These are phyloP conservation scores for Knipowitschia caucasica DNA, from an alignment of 2,797 vertebrate genomes.

Conservation along the genomic window DNA sequence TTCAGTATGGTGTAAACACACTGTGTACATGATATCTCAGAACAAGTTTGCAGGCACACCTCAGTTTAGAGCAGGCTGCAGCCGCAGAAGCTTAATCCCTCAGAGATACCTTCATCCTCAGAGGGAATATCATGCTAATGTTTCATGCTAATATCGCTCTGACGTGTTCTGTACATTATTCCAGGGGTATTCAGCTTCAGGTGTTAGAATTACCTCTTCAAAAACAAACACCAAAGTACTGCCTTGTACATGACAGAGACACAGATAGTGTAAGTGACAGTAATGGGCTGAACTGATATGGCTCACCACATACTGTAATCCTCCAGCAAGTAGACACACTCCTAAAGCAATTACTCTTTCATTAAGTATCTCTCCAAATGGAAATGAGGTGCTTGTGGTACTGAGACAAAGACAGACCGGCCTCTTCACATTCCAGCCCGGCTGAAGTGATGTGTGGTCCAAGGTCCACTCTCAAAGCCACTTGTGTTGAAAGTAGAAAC, in stretches of 20 bases:
- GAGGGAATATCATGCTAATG: slow-evolving; percentile 45
- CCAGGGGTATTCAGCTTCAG: slow-evolving; percentile 35
- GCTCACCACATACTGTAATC: slow-evolving; percentile 33
- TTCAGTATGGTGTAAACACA: slow-evolving; percentile 23
- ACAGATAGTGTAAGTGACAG: slow-evolving; percentile 34
- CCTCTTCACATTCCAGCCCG: slow-evolving; percentile 1
- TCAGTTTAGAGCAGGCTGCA: slow-evolving; percentile 31
- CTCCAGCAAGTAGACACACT: slow-evolving; percentile 17
- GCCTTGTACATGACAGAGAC: slow-evolving; percentile 35
- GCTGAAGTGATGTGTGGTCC: not conserved
- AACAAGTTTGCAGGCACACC: slow-evolving; percentile 36
- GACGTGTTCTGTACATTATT: slow-evolving; percentile 33
- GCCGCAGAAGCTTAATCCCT: slow-evolving; percentile 55
- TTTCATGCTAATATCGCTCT: slow-evolving; percentile 45
- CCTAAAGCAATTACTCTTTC: slow-evolving; percentile 54
- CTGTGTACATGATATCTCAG: slow-evolving; percentile 28
- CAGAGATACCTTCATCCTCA: slow-evolving; percentile 45
- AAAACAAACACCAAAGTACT: slow-evolving; percentile 30
- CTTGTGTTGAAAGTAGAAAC: not conserved
- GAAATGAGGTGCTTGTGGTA: slow-evolving; percentile 48
- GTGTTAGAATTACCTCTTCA: slow-evolving; percentile 54
- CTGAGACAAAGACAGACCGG: slow-evolving; percentile 22
- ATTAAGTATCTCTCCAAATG: slow-evolving; percentile 55
- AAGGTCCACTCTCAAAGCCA: not conserved
- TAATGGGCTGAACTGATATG: slow-evolving; percentile 39